phyloP scores from a whole-genome alignment of 1,140 invertebrate genomes.

The Latrodectus geometricus region DNA sequence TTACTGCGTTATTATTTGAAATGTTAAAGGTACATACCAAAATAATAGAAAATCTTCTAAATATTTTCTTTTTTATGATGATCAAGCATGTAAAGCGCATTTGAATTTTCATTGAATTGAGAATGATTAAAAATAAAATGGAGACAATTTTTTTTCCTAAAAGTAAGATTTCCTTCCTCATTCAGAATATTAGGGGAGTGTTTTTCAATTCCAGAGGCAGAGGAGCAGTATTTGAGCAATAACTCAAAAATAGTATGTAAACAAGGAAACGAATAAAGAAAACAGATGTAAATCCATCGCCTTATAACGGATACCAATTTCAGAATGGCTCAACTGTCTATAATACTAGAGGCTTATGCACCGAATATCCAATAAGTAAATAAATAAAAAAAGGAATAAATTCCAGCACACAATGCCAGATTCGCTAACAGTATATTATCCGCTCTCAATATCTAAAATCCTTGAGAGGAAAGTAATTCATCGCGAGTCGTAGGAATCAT shows the following conservation, averaged over 20 bases:
- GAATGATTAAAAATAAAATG: neutral
- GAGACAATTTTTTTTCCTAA: neutral
- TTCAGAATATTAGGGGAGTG: neutral
- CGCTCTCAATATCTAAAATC: constrained; percentile 40
- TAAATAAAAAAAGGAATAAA: neutral
- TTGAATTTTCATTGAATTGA: neutral
- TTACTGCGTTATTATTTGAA: too few species aligned
- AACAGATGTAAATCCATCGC: neutral
- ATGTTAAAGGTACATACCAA: too few species aligned
- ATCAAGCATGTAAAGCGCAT: neutral
- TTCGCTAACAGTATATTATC: constrained; percentile 29
- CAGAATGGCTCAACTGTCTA: neutral
- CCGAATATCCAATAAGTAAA: constrained; percentile 26
- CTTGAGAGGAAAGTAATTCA: constrained; percentile 32
- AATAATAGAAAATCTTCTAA: neutral
- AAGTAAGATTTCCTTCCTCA: neutral
- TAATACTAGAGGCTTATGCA: constrained; percentile 8
- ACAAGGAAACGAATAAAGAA: too few species aligned
- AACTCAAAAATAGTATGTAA: too few species aligned
- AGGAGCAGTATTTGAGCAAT: neutral
- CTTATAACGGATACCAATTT: constrained; percentile 35
- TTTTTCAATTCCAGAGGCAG: neutral
- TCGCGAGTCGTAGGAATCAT: constrained; percentile 32
- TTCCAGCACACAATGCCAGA: neutral
- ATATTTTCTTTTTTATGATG: neutral